Evolutionary conservation across 2,113 vertebrate species (phyloP), one percentile per base, ranked within the genome.

Genomic region (Ictalurus punctatus): DNA sequence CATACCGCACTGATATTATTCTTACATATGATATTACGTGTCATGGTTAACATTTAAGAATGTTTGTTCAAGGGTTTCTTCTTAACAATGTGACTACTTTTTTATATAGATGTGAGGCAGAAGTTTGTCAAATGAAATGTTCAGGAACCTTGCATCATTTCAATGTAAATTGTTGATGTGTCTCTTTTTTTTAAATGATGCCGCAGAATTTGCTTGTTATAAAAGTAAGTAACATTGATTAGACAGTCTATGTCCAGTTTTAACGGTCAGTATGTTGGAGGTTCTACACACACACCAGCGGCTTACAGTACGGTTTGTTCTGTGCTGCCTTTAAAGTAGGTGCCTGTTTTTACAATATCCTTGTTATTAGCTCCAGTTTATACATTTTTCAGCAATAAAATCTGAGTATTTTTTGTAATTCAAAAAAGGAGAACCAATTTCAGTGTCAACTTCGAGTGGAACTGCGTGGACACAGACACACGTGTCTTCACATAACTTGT

Each of bases 401-500:
- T 59, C 19, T 13, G n/a, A 23, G 58, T 3, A 25, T 40, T 59
- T 83, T 83, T 25, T 63, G 10, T 44, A 37, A 73, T 58, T 58
- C 7, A 82, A 59, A 82, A 17, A 4, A 13, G 52, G 6, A 56
- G 34, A 37, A 86, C 12, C 37, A 34, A 54, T 56, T 52, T 52
- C 14, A 40, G 23, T 30, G 8, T 13, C n/a, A 82, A 21, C 8
- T 7, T 27, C 13, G 0, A 61, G 37, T 30, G 7, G 0, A 52
- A 58, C 23, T 48, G 27, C 0, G 8, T 80, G 61, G 52, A 37
- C 52, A 87, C 12, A 82, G 69, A 87, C 27, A 88, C 30, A 30
- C 52, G 37, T 21, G 71, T 27, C 27, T 61, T 71, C 40, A 59
- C 27, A 30, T 61, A 90, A 86, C 81, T 90, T 89, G 78, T 88